Evolutionary conservation across 2,888 invertebrate species (phyloP), one percentile per base, ranked within the genome.

Genomic region (Cheilosia soror): DNA sequence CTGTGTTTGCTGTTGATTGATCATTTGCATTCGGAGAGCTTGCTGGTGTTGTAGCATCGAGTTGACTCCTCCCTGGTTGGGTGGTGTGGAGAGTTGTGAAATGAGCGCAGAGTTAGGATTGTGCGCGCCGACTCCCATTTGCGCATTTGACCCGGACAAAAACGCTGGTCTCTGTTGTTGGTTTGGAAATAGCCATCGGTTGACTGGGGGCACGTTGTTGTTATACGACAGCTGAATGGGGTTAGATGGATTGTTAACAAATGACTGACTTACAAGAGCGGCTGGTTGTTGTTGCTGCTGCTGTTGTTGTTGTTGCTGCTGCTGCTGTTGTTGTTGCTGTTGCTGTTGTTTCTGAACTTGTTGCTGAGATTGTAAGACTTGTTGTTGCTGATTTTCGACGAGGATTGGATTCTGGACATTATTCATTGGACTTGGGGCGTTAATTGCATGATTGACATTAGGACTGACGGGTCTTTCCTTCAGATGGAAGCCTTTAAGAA

Each of bases 391-490:
- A 31, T 81, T 88, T 6, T 88, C 69, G 25, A 83, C 68, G 33
- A 87, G 44, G 31, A 72, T 72, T 6, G 73, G 27, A 63, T 85
- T 88, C 63, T 69, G 68, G 4, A 68, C 49, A 13, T 88, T 86
- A 47, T 87, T 87, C 75, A 88, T 72, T 5, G 88, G 88, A 76
- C 88, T 88, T 15, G 83, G 87, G 1, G 68, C 51, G 13, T 68
- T 78, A 4, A 69, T 86, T 15, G 77, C 87, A 4, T 82, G 88
- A 3, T 90, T 91, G 53, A 89, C 88, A 51, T 90, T 92, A 0
- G 92, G 95, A 90, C 95, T 95, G 6, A 95, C 93, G 0, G 95
- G 95, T n/a, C 95, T 92, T 88, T 95, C 95, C 89, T 95, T 95
- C 6, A 95, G 91, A 89, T 95, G 94, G 90, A 94, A 96, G 5